Base-by-base conservation (phyloP, 2,113 vertebrate species). In the Oreocharis arfaki region DNA sequence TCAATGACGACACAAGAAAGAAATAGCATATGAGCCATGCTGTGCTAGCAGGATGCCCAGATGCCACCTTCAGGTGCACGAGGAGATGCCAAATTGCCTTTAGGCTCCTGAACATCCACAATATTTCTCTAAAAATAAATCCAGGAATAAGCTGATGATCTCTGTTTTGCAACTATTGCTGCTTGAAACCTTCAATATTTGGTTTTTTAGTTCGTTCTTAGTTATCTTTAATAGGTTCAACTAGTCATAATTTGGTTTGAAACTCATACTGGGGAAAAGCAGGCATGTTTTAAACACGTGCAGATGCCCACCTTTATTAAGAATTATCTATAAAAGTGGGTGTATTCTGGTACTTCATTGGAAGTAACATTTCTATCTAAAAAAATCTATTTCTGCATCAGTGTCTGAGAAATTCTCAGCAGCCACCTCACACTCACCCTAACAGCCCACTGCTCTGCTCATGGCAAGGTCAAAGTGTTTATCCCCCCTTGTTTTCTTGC, bases 1-100 rank as follows among this genome's bases (percentile, higher is more conserved):
- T 70, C 59, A 67, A 5, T 93, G 92, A 96, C 7, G 7, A 92
- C 94, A 95, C 57, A 35, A 95, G 91, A 59, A 94, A 95, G 56
- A 96, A 96, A 96, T 94, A 96, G 94, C 83, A 50, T 0, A 84
- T 84, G 90, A 95, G 90, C 89, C 83, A 88, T 52, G 76, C 87
- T 95, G 95, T n/a, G 87, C 88, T 57, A 92, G 85, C 93, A 93
- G 86, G 90, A 92, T 57, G 85, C 90, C 88, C 92, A 94, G 88
- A 93, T 96, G 90, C 91, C 93, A 94, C 83, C 91, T 94, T 94
- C 93, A 95, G 95, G 93, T 92, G 85, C 92, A 92, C 3, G 11
- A 73, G 65, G 41, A 92, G 79, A 86, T 56, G 60, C 44, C 93
- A 97, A 96, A 92, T 44, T 75, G 90, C 71, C 82, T 77, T 70